Conservation (phyloP, 2,113 vertebrate genomes). For the Dicerorhinus sumatrensis region DNA sequence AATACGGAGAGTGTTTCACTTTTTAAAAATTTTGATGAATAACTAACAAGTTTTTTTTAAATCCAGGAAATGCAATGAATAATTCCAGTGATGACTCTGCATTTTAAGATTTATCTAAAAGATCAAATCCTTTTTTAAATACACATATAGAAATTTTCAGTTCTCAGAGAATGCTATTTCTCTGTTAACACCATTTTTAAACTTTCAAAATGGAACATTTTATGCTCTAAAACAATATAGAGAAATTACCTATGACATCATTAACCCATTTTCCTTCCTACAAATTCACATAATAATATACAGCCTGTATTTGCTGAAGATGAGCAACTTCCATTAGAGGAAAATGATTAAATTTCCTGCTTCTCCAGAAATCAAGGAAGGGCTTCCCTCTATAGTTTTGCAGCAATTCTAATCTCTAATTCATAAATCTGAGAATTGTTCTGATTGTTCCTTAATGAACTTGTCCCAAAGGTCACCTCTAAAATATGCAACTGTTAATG, state of each 20-base stretch:
- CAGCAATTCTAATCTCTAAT: not conserved
- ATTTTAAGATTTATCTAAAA: conserved; percentile 52
- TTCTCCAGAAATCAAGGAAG: not conserved
- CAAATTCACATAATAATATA: not conserved
- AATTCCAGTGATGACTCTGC: not conserved
- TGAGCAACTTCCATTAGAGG: not conserved
- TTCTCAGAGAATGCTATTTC: not conserved
- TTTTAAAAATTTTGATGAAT: conserved; percentile 5
- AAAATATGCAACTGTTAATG: not conserved
- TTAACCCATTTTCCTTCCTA: not conserved
- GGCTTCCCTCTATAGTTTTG: not conserved
- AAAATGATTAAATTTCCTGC: not conserved
- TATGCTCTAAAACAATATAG: not conserved
- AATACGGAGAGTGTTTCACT: not conserved
- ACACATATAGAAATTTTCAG: not conserved
- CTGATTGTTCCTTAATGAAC: not conserved
- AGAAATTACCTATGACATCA: not conserved
- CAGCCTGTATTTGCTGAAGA: not conserved
- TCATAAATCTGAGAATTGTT: not conserved
- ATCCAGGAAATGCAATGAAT: not conserved
- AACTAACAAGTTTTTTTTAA: not conserved
- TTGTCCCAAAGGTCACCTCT: not conserved
- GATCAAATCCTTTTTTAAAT: conserved; percentile 8
- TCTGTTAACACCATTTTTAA: not conserved
- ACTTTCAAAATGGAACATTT: not conserved